Percentiles rank a stretch among this genome's conserved stretches.
Conservation (phyloP, 2,797 vertebrate genomes). For the Poeciliopsis gracilis region DNA sequence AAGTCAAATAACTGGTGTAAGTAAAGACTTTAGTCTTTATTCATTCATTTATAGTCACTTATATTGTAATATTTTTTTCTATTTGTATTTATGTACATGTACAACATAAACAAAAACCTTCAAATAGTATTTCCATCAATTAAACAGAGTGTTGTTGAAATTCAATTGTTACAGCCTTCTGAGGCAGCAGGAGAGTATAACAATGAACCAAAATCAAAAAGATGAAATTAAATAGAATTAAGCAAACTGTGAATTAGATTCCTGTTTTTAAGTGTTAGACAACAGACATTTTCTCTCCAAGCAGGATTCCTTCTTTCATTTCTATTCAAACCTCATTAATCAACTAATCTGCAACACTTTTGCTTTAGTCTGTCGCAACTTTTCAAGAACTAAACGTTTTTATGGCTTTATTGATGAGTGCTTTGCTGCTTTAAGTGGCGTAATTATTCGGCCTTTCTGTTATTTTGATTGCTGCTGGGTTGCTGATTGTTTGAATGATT, state of each 20-base stretch:
- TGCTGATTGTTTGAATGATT: constrained; percentile 52
- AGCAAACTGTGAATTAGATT: too few relatives aligned
- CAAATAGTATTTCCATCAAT: background rate
- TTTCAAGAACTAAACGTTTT: background rate
- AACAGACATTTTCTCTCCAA: background rate
- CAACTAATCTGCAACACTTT: background rate
- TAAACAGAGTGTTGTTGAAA: too few relatives aligned
- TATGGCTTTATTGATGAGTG: background rate
- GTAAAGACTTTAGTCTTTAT: background rate
- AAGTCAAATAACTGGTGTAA: background rate
- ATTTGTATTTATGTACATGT: background rate
- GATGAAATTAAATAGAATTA: background rate
- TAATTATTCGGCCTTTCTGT: constrained; percentile 36
- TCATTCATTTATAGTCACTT: background rate
- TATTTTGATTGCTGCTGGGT: constrained; percentile 30
- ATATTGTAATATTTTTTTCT: background rate
- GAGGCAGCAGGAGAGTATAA: background rate
- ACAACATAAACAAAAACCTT: background rate
- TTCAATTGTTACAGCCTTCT: background rate
- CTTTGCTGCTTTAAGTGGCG: background rate
- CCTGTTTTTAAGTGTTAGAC: background rate
- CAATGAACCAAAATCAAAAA: background rate
- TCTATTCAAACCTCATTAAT: background rate
- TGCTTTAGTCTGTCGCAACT: background rate
- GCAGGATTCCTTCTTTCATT: background rate